These are phyloP conservation scores for Augochlorella aurata DNA, from an alignment of 2,888 invertebrate species.

Conservation along the genomic window DNA sequence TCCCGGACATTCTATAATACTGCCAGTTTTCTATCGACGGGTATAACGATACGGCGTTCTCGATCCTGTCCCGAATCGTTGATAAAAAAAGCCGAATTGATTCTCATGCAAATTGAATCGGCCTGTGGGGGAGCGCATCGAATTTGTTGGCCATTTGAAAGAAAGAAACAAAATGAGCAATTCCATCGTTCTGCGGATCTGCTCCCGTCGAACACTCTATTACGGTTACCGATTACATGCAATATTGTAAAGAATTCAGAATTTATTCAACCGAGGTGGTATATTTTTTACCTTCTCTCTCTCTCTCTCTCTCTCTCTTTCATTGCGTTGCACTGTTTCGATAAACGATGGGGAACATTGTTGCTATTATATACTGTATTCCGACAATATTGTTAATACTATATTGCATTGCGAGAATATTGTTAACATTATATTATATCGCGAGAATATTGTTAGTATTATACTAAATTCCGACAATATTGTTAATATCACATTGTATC, in stretches of 20 bases:
- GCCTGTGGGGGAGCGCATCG: neutral
- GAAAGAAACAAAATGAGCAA: slow-evolving; percentile 2
- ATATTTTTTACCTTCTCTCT: neutral
- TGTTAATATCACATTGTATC: too few species aligned
- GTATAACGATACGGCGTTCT: slow-evolving; percentile 29
- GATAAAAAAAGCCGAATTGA: slow-evolving; percentile 13
- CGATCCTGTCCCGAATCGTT: neutral
- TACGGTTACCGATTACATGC: neutral
- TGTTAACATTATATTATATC: too few species aligned
- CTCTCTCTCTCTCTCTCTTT: neutral
- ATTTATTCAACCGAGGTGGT: neutral
- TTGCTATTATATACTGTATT: too few species aligned
- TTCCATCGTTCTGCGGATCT: neutral
- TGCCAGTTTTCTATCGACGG: slow-evolving; percentile 17
- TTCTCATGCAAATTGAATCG: slow-evolving; percentile 12
- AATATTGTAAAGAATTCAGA: neutral
- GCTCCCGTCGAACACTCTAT: neutral
- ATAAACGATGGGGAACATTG: too few species aligned
- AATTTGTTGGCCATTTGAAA: neutral
- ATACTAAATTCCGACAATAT: too few species aligned
- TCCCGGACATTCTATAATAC: neutral
- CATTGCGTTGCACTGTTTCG: neutral
- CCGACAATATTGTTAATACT: too few species aligned
- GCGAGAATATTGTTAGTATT: too few species aligned
- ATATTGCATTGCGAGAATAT: too few species aligned